Base-by-base conservation (phyloP, 2,797 vertebrate genomes). In the Pempheris klunzingeri region DNA sequence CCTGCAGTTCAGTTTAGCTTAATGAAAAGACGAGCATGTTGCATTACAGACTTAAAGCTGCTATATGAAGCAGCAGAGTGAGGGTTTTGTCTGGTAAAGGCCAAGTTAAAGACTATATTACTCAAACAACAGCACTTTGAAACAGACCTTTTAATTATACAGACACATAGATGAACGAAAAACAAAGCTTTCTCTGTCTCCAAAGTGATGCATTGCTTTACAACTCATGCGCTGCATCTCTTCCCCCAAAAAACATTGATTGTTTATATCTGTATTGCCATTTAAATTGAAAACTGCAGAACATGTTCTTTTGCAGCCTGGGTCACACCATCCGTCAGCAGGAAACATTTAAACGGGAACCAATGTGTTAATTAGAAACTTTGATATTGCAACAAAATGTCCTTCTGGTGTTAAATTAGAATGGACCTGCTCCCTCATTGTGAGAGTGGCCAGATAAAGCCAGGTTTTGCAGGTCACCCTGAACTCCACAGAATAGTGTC, bases 21-120 rank as follows among this genome's bases (percentile, higher is more conserved):
- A 24, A 81, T 77, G 53, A 71, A 63, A 71, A 69, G n/a, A 71
- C 60, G 1, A 32, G 5, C 20, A 38, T 71, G 55, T 64, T 59
- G 74, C 65, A 80, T 80, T 78, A 78, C 65, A 85, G 76, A 17
- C 12, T 71, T 74, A 36, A 76, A 71, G 34, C 66, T 58, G 36
- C 52, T 63, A 30, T n/a, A n/a, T n/a, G n/a, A n/a, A n/a, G n/a
- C 54, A 55, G 43, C 26, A 18, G 34, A 73, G 9, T 18, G 17
- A 55, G 3, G 30, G 53, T 2, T 20, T 22, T 12, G 13, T 36
- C 43, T 55, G 5, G 4, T 9, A 3, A 22, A 58, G 26, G 15
- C 20, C 24, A n/a, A 36, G 36, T 54, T 4, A 34, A 22, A 39
- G 18, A 63, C 12, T 14, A 24, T 46, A 41, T 41, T 10, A 34